Evolutionary conservation across 2,888 invertebrate genomes (phyloP).

Genomic region (Teleiodes luculella): DNA sequence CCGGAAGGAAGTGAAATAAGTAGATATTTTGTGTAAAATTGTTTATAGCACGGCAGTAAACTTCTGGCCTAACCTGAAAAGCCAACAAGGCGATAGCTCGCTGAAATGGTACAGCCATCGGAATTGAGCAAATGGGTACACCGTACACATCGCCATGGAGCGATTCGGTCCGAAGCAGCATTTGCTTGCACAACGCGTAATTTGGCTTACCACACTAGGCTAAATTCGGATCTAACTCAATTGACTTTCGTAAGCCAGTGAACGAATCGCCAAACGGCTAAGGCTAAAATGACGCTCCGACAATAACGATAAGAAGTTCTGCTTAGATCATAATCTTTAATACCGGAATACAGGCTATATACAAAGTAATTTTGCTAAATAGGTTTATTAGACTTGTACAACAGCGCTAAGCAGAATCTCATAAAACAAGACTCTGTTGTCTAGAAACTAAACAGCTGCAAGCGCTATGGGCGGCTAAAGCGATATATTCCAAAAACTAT

Average conservation of each 20-base stretch:
- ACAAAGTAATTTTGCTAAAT: constrained; percentile 23
- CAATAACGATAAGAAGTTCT: constrained; percentile 14
- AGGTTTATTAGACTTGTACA: constrained; percentile 26
- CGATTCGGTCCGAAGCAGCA: constrained; percentile 10
- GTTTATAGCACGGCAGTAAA: neutral
- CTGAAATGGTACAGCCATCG: constrained; percentile 6
- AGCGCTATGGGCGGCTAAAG: neutral
- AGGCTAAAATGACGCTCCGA: constrained; percentile 36
- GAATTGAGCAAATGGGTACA: constrained; percentile 14
- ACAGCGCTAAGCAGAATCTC: constrained; percentile 23
- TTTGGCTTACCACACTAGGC: constrained; percentile 55
- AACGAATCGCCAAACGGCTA: constrained; percentile 49
- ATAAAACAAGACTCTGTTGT: constrained; percentile 29
- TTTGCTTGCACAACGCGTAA: constrained; percentile 36
- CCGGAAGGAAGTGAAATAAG: too few relatives aligned
- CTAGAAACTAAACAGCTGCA: constrained; percentile 15
- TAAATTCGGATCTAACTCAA: constrained; percentile 59
- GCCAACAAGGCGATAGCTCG: constrained; percentile 4
- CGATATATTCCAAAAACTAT: neutral
- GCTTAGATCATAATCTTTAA: neutral
- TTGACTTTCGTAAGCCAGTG: constrained; percentile 64
- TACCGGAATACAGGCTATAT: neutral
- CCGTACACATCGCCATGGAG: constrained; percentile 16
- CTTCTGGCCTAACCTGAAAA: constrained; percentile 6
- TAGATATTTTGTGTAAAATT: too few relatives aligned